phyloP scores from a whole-genome alignment of 2,113 vertebrate species.

The human region GRCh38 chr7:67346501-67347000 shows the following conservation, averaged over 20 bases:
- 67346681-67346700: not conserved
- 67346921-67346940: not conserved
- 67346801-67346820: not conserved
- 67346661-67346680: not conserved
- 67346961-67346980: not conserved
- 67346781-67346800: not conserved
- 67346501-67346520: not conserved
- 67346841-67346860: not conserved
- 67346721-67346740: not conserved
- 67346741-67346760: not conserved
- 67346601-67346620: not conserved
- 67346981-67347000: not conserved
- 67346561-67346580: not conserved
- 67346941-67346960: not conserved
- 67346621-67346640: not conserved
- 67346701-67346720: not conserved
- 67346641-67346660: not conserved
- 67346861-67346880: not conserved
- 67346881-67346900: not conserved
- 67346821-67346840: not conserved
- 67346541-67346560: not conserved
- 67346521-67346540: not conserved
- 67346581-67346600: not conserved
- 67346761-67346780: not conserved
- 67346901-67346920: not conserved